Conservation (phyloP, 2,113 vertebrate genomes). For the Erythrolamprus reginae region DNA sequence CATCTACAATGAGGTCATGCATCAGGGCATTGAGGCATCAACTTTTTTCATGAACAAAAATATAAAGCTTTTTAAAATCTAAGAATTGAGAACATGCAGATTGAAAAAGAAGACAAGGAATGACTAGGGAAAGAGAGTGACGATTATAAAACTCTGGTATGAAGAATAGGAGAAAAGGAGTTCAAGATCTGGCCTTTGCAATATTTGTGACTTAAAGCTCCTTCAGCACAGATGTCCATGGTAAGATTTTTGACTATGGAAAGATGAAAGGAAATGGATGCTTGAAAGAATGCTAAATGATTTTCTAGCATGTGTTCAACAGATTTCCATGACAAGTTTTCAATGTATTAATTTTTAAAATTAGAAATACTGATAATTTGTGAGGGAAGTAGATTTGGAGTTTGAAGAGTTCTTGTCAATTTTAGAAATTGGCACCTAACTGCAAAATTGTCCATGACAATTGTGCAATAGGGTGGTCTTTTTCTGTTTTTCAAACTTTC, state of each 20-base stretch:
- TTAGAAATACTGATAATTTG: neutral
- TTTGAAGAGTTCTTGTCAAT: neutral
- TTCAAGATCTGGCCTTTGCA: conserved; percentile 12
- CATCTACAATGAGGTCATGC: neutral
- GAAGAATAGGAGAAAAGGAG: conserved; percentile 16
- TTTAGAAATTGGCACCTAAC: neutral
- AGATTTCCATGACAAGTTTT: conserved; percentile 15
- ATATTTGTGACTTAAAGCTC: neutral
- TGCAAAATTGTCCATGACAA: neutral
- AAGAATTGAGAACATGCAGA: conserved; percentile 5
- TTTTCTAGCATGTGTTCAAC: neutral
- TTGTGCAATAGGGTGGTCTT: neutral
- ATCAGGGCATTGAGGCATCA: neutral
- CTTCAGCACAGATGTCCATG: neutral
- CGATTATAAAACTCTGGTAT: conserved; percentile 8
- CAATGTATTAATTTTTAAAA: neutral
- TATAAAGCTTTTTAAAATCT: neutral
- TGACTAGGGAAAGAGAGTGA: conserved; percentile 5
- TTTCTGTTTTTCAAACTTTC: neutral
- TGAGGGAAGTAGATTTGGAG: neutral
- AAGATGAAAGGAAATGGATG: neutral
- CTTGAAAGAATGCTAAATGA: neutral
- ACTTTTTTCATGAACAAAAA: neutral
- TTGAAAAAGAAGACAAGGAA: neutral
- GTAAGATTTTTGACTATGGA: neutral